Evolutionary conservation across 2,113 vertebrate species (phyloP).

Genomic region (Pseudorectes ferrugineus): DNA sequence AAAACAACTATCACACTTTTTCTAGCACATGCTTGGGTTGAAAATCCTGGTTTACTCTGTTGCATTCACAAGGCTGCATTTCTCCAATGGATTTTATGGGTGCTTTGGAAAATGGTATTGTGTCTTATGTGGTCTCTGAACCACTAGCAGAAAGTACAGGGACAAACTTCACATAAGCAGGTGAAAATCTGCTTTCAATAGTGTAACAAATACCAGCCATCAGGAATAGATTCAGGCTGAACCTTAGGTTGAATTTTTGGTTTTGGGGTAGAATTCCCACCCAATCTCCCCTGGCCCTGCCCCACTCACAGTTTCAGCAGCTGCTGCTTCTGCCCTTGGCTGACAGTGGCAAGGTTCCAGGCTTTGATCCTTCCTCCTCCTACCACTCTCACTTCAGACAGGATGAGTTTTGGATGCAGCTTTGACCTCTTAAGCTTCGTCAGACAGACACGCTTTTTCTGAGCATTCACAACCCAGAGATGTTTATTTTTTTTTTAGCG

Average conservation of each 20-base stretch:
- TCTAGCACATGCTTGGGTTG: neutral
- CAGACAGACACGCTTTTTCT: neutral
- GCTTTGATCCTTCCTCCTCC: neutral
- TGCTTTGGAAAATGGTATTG: neutral
- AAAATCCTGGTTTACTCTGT: neutral
- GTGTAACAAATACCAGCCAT: neutral
- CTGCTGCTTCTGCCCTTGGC: neutral
- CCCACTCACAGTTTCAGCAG: neutral
- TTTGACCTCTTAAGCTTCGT: neutral
- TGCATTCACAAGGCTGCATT: neutral
- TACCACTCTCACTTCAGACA: neutral
- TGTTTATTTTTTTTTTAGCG: neutral
- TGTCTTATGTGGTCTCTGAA: neutral
- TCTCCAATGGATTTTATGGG: neutral
- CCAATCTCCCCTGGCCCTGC: neutral
- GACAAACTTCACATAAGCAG: neutral
- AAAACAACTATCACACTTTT: neutral
- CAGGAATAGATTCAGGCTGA: neutral
- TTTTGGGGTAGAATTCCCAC: neutral
- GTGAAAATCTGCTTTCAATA: neutral
- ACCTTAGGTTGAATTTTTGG: neutral
- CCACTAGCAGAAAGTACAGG: neutral
- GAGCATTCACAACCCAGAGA: neutral
- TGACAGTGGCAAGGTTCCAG: neutral
- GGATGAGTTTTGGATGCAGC: neutral